Base-by-base conservation (phyloP, 2,888 invertebrate genomes). In the Sminthurides aquaticus region DNA sequence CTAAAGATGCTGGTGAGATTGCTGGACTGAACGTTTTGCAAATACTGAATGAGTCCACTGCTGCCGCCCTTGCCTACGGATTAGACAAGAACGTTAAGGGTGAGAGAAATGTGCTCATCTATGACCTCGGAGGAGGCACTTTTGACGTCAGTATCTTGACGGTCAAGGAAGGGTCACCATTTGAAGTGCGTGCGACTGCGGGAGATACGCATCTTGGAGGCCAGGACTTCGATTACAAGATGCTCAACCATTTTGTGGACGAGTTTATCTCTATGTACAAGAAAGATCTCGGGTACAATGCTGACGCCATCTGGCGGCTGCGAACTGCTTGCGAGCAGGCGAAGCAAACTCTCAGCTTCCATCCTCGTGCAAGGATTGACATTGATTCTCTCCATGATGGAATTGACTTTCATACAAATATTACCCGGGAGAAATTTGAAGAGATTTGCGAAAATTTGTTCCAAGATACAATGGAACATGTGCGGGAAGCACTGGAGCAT, bases 391-490 rank as follows among this genome's bases (percentile, higher is more conserved):
- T 97, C 64, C 92, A 85, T 76, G 95, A 97, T 79, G 96, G 96
- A 70, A 87, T 93, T 74, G 97, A 98, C 79, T 97, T 93, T 83
- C 94, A 95, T 82, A 92, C 94, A 0, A 90, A 88, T 62, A 90
- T 98, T 78, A 94, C 95, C n/a, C 84, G 96, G 76, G 97, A 96
- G 66, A 86, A 95, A 76, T 99, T 98, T 79, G 98, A 99, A 80
- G 97, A 98, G 79, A 83, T 99, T 76, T 92, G 93, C 79, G 90
- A 93, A 18, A 97, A 98, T 79, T 83, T 98, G 74, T 97, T 99
- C 88, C 85, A 94, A 70, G 26, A 63, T 11, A 71, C 71, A 0
- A 63, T 71, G 66, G 59, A 69, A 48, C 71, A 67, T 15, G 96
- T 98, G 0, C 96, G 98, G 81, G 96, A 67, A 29, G 69, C 70